Base-by-base conservation (phyloP, 2,797 vertebrate genomes). In the Sphenopsis melanotis region DNA sequence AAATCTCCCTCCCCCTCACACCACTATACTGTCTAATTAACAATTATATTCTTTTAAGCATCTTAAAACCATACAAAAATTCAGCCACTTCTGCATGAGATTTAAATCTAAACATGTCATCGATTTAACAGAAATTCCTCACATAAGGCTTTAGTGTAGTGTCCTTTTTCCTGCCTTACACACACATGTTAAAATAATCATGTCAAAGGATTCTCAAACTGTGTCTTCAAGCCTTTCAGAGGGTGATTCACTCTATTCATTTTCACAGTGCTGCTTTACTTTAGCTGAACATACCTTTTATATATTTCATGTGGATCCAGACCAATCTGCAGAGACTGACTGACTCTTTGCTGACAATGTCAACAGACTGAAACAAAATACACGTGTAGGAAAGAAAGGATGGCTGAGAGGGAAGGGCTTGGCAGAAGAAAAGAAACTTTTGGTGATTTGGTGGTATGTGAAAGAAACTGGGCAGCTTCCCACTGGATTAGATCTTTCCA, bases 111-210 rank as follows among this genome's bases (percentile, higher is more conserved):
- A 97, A 95, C 46, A 80, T 56, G 37, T 94, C 95, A 95, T 87
- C 1, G 3, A 84, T 92, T 97, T 93, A 89, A 87, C 69, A 95
- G 86, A 93, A 94, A 91, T 70, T 61, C 72, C 44, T 93, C 13
- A 3, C 74, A 74, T 70, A 5, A 1, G 77, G 90, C 79, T 97
- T 84, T 81, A 95, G 84, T 14, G 52, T 37, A 71, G 89, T 93
- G 57, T 71, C 74, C 87, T 61, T 97, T 95, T 94, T 78, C 93
- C 84, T 91, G 90, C 91, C 88, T 85, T 93, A 75, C n/a, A 84
- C 46, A 96, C 97, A 95, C 57, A 95, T 97, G 97, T 87, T 98
- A 97, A 98, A 97, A 96, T 89, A 94, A 97, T 98, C 96, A 96
- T 71, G 84, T 93, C 71, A 96, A 94, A 96, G 59, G 84, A 90